phyloP scores from a whole-genome alignment of 2,797 vertebrate species.

The Betta splendens region DNA sequence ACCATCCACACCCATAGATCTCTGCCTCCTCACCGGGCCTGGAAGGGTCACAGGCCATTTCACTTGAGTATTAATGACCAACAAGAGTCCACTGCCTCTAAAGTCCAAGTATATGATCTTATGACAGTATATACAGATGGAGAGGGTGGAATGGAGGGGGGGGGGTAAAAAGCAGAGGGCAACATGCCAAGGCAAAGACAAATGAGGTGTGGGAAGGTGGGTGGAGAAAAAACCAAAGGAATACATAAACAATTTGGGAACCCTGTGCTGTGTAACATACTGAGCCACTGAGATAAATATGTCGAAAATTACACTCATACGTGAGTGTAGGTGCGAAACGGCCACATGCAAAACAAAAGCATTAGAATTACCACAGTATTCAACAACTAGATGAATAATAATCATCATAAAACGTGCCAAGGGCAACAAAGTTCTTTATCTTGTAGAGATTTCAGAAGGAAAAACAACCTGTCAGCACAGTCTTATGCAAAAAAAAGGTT shows the following conservation, averaged over 20 bases:
- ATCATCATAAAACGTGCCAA: slow-evolving; percentile 8
- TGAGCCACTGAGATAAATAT: slow-evolving; percentile 42
- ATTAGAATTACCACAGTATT: not conserved
- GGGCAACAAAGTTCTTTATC: not conserved
- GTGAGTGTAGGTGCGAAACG: slow-evolving; percentile 7
- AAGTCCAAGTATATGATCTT: slow-evolving; percentile 45
- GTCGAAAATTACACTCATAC: slow-evolving; percentile 34
- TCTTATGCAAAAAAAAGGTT: not conserved
- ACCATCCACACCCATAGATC: slow-evolving; percentile 59
- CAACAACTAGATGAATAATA: not conserved
- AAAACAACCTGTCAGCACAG: too few species aligned
- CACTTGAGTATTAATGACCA: slow-evolving; percentile 72
- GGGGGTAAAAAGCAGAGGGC: slow-evolving; percentile 28
- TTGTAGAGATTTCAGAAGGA: not conserved
- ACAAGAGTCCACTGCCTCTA: slow-evolving; percentile 51
- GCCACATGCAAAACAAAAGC: not conserved
- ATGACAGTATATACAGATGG: slow-evolving; percentile 44
- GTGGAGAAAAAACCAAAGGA: slow-evolving; percentile 34
- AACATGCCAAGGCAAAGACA: slow-evolving; percentile 59
- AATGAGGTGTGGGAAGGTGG: slow-evolving; percentile 65
- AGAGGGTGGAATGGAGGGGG: slow-evolving; percentile 2
- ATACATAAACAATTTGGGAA: slow-evolving; percentile 42
- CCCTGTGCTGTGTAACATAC: slow-evolving; percentile 8
- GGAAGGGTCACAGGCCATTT: slow-evolving; percentile 74
- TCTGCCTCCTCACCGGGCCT: slow-evolving; percentile 59